phyloP scores from a whole-genome alignment of 2,888 invertebrate species.

The Pseudanteris insignis region DNA sequence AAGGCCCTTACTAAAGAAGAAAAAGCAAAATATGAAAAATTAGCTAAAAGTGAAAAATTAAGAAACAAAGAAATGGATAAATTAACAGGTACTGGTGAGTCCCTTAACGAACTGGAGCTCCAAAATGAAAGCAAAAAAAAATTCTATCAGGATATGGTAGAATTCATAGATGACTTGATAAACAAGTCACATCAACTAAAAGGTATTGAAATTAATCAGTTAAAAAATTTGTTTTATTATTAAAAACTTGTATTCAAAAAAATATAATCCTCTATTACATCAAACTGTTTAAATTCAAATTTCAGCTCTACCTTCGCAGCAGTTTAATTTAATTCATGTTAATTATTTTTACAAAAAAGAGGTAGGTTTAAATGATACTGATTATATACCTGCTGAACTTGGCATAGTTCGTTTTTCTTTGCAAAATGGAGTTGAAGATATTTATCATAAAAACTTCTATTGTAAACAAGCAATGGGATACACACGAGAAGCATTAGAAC shows the following conservation, averaged over 20 bases:
- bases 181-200: no score
- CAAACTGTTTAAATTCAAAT: no score
- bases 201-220: no score
- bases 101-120: neutral
- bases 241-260: no score
- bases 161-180: no score
- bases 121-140: no score
- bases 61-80: neutral
- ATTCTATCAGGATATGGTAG: no score
- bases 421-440: slow-evolving; percentile 61
- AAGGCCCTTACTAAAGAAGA: neutral
- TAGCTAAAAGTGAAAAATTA: neutral
- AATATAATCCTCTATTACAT: no score
- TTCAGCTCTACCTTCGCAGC: neutral
- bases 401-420: slow-evolving; percentile 68
- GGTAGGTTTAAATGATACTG: slow-evolving; percentile 28
- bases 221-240: no score
- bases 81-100: neutral
- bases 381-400: slow-evolving; percentile 69
- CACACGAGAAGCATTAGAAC: slow-evolving; percentile 64
- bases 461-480: slow-evolving; percentile 66
- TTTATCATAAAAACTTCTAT: slow-evolving; percentile 64
- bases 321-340: slow-evolving; percentile 50
- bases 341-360: slow-evolving; percentile 59
- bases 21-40: neutral